Conservation (phyloP, 2,888 invertebrate species). For the Cerceris rybyensis region DNA sequence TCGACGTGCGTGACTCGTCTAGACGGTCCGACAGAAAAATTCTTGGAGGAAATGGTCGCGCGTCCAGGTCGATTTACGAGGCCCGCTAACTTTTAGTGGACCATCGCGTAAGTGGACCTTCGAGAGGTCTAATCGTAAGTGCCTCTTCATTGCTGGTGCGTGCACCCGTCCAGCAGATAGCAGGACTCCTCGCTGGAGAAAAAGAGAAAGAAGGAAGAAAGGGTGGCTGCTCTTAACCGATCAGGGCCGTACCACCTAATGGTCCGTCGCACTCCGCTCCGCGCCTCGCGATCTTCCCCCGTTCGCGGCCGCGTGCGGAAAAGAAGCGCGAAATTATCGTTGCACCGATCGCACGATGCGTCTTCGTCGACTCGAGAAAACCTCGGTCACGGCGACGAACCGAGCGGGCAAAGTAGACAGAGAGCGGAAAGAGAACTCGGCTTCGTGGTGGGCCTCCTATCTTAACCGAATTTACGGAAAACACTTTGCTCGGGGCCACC, state of each 20-base stretch:
- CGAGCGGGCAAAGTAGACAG: slow-evolving; percentile 30
- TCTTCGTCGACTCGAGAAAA: background rate
- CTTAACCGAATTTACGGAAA: slow-evolving; percentile 77
- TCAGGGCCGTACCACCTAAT: slow-evolving; percentile 58
- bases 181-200: slow-evolving; percentile 31
- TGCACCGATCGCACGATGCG: too few species aligned
- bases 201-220: slow-evolving; percentile 20
- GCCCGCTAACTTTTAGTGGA: slow-evolving; percentile 57
- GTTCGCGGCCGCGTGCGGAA: background rate
- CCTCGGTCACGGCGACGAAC: background rate
- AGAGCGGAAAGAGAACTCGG: slow-evolving; percentile 38
- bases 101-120: slow-evolving; percentile 61
- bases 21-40: slow-evolving; percentile 36
- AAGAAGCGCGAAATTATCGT: background rate
- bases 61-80: slow-evolving; percentile 56
- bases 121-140: slow-evolving; percentile 62
- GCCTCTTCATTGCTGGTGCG: slow-evolving; percentile 67
- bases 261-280: slow-evolving; percentile 18
- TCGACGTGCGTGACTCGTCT: slow-evolving; percentile 33
- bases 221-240: slow-evolving; percentile 60
- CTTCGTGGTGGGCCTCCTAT: slow-evolving; percentile 70
- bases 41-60: slow-evolving; percentile 34
- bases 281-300: background rate
- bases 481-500: slow-evolving; percentile 68
- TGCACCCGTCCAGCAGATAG: slow-evolving; percentile 63